Conservation (phyloP, 2,113 vertebrate genomes). For the Chamaea fasciata region DNA sequence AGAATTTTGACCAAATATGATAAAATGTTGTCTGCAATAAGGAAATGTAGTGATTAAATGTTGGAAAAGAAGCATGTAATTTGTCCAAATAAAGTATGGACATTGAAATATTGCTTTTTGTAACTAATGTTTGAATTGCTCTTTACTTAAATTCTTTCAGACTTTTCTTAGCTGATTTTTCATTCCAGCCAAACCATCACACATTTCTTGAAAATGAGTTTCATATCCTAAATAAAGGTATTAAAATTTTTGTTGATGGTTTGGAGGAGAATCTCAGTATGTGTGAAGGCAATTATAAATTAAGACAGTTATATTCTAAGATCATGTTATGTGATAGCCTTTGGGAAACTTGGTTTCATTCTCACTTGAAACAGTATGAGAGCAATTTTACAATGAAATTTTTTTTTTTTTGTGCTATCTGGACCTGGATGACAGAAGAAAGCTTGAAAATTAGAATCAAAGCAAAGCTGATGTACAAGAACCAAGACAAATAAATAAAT, state of each 20-base stretch:
- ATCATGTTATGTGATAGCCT: not conserved
- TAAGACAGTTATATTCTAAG: not conserved
- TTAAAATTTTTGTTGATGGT: not conserved
- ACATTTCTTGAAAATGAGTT: not conserved
- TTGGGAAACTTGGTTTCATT: not conserved
- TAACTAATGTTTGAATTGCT: not conserved
- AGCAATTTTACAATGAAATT: not conserved
- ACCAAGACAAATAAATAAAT: constrained; percentile 8
- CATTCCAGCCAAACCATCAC: not conserved
- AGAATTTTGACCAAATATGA: not conserved
- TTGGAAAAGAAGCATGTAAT: not conserved
- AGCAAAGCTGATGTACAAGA: not conserved
- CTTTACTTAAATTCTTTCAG: not conserved
- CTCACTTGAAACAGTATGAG: not conserved
- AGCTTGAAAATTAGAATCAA: not conserved
- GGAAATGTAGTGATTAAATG: not conserved
- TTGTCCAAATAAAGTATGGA: not conserved
- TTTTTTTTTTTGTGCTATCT: not conserved
- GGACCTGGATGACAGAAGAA: not conserved
- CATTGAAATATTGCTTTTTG: not conserved
- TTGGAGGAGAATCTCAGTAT: not conserved
- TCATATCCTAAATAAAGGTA: not conserved
- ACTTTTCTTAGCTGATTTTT: not conserved
- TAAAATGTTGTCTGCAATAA: not conserved
- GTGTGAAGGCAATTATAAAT: not conserved